phyloP scores from a whole-genome alignment of 2,113 vertebrate species.

The Thunnus maccoyii region DNA sequence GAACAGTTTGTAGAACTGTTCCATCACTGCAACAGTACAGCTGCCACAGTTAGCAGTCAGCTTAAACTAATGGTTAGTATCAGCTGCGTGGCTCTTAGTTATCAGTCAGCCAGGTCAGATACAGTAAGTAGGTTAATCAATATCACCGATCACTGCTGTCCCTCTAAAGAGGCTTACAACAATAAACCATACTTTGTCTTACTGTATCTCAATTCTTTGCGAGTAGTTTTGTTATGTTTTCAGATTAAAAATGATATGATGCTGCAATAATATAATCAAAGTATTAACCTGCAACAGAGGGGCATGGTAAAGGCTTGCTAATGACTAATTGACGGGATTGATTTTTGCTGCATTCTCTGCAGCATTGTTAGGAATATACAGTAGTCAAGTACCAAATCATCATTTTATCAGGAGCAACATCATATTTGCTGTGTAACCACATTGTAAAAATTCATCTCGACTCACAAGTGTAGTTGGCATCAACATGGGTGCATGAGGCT shows the following conservation, averaged over 20 bases:
- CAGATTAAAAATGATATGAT: too few relatives aligned
- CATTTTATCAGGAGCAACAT: background rate
- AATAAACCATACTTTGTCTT: too few relatives aligned
- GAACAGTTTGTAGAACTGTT: too few relatives aligned
- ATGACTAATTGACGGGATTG: background rate
- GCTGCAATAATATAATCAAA: too few relatives aligned
- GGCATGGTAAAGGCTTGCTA: background rate
- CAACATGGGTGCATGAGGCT: background rate
- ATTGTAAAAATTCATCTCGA: background rate
- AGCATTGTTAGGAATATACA: too few relatives aligned
- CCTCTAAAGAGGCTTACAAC: background rate
- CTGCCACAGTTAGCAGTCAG: background rate
- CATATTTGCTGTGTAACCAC: background rate
- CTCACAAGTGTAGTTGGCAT: background rate
- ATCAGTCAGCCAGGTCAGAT: background rate
- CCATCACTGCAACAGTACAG: too few relatives aligned
- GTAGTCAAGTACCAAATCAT: background rate
- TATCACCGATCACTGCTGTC: background rate
- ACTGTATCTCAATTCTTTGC: too few relatives aligned
- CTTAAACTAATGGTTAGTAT: background rate
- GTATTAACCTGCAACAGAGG: too few relatives aligned
- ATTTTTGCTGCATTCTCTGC: background rate
- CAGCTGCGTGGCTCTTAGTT: background rate
- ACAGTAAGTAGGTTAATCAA: slow-evolving; percentile 40
- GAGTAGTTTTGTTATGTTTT: too few relatives aligned